Percentiles rank a stretch among this genome's conserved stretches.
These are phyloP conservation scores for Taphrorychus bicolor DNA, from an alignment of 2,888 invertebrate species.

Conservation along the genomic window DNA sequence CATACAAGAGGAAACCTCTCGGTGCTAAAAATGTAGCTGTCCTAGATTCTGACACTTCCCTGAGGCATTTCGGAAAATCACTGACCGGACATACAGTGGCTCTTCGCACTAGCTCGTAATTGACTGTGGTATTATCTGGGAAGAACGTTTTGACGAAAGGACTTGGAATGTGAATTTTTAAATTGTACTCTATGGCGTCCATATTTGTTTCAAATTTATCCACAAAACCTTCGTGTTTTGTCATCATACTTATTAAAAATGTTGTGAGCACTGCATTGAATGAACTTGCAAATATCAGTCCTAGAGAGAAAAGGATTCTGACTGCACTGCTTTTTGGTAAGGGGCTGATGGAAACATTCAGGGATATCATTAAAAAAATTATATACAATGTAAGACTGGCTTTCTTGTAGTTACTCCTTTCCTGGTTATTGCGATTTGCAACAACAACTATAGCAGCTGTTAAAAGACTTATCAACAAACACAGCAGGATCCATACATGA, in stretches of 20 bases:
- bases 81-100: background rate
- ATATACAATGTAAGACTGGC: background rate
- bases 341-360: background rate
- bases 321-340: background rate
- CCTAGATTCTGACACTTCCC: slow-evolving; percentile 42
- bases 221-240: background rate
- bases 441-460: background rate
- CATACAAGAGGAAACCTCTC: slow-evolving; percentile 41
- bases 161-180: background rate
- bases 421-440: background rate
- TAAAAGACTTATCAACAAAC: background rate
- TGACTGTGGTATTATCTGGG: background rate
- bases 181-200: background rate
- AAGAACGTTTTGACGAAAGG: background rate
- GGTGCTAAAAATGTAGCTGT: slow-evolving; percentile 47
- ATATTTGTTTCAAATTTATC: background rate
- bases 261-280: slow-evolving; percentile 1
- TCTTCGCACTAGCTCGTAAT: background rate
- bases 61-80: slow-evolving; percentile 44
- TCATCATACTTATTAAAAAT: background rate
- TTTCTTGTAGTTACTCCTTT: background rate
- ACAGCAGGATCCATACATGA: slow-evolving; percentile 10
- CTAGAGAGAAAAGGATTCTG: background rate
- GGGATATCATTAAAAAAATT: background rate
- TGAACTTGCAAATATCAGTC: background rate